Conservation (phyloP, 2,888 invertebrate genomes). For the Actias luna region DNA sequence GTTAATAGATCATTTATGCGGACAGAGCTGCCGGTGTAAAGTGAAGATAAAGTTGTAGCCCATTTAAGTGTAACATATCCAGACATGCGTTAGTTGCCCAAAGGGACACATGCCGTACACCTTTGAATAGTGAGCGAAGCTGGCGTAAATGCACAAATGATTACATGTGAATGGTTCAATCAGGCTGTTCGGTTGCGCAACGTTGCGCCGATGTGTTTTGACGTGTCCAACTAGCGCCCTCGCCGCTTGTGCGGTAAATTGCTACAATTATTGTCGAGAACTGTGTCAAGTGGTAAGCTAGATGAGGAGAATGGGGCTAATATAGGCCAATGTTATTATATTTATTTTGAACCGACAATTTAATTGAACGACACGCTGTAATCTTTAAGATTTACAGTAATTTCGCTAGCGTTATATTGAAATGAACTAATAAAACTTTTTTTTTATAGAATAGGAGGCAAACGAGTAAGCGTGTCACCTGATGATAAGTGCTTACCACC, state of each 20-base stretch:
- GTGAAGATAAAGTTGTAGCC: background rate
- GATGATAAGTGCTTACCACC: too few relatives aligned
- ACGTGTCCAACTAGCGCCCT: slow-evolving; percentile 58
- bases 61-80: background rate
- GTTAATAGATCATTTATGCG: background rate
- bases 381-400: too few relatives aligned
- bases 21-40: background rate
- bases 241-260: slow-evolving; percentile 58
- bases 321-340: slow-evolving; percentile 17
- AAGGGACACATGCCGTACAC: slow-evolving; percentile 44
- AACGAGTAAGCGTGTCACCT: too few relatives aligned
- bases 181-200: slow-evolving; percentile 64
- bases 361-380: too few relatives aligned
- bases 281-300: slow-evolving; percentile 65
- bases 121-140: slow-evolving; percentile 46
- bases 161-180: slow-evolving; percentile 73
- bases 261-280: slow-evolving; percentile 73
- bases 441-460: too few relatives aligned
- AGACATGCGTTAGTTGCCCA: slow-evolving; percentile 35
- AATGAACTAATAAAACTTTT: too few relatives aligned
- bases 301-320: slow-evolving; percentile 45
- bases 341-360: too few relatives aligned
- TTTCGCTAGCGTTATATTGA: too few relatives aligned
- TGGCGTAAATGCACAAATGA: slow-evolving; percentile 60
- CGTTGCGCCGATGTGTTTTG: slow-evolving; percentile 72